Percentiles rank a stretch among this genome's conserved stretches.
Evolutionary conservation across 2,888 invertebrate genomes (phyloP).

Genomic region (Apotomis betuletana): DNA sequence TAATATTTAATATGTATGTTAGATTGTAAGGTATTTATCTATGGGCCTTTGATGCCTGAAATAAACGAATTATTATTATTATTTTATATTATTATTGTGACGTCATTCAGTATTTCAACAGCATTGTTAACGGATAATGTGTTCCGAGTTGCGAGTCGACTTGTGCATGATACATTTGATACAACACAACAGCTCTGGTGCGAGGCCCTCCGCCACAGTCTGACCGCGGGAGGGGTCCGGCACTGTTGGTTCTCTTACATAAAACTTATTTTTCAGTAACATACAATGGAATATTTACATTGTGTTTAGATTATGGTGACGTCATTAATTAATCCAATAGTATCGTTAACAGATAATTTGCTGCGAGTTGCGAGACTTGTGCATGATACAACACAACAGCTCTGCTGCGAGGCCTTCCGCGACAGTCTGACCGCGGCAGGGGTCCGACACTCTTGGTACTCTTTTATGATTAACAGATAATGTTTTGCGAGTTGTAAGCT

Average conservation of each 20-base stretch:
- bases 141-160: slow-evolving; percentile 55
- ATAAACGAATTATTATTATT: too few relatives aligned
- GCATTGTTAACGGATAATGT: slow-evolving; percentile 36
- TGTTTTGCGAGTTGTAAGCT: too few relatives aligned
- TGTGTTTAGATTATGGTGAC: too few relatives aligned
- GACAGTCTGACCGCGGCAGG: slow-evolving; percentile 10
- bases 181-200: slow-evolving; percentile 71
- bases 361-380: slow-evolving; percentile 57
- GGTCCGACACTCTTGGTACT: not conserved
- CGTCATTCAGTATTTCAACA: slow-evolving; percentile 1
- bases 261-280: too few relatives aligned
- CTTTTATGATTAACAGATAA: too few relatives aligned
- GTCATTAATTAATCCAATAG: not conserved
- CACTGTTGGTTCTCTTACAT: not conserved
- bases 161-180: slow-evolving; percentile 76
- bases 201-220: not conserved
- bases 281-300: too few relatives aligned
- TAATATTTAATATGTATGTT: too few relatives aligned
- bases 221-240: not conserved
- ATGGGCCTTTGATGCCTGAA: too few relatives aligned
- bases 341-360: slow-evolving; percentile 4
- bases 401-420: slow-evolving; percentile 48
- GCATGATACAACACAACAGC: slow-evolving; percentile 68
- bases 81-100: too few relatives aligned
- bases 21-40: too few relatives aligned